Evolutionary conservation across 1,140 invertebrate genomes (phyloP).

Genomic region (Acyrthosiphon pisum): DNA sequence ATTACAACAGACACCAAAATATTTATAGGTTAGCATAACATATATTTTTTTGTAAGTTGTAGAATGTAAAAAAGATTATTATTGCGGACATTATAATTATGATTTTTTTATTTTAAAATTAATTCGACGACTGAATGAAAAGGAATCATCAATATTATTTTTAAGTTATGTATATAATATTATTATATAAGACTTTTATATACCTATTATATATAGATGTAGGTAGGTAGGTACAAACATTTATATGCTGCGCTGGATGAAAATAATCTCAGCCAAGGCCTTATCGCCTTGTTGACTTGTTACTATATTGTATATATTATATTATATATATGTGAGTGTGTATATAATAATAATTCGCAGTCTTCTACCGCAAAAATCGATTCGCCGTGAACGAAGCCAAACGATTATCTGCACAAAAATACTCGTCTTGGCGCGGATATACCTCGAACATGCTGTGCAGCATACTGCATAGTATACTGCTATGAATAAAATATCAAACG

Average conservation of each 20-base stretch:
- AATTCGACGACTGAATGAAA: not conserved
- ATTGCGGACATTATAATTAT: too few species aligned
- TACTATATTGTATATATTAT: too few species aligned
- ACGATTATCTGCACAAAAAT: slow-evolving; percentile 1
- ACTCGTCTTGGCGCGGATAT: not conserved
- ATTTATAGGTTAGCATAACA: too few species aligned
- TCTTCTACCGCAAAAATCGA: not conserved
- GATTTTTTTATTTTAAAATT: not conserved
- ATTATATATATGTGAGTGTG: too few species aligned
- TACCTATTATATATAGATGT: too few species aligned
- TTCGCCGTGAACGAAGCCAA: not conserved
- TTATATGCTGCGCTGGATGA: not conserved
- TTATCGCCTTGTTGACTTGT: not conserved
- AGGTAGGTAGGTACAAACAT: not conserved
- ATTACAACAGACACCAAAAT: too few species aligned
- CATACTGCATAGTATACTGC: too few species aligned
- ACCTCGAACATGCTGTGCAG: not conserved
- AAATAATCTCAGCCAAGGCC: not conserved
- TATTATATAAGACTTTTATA: too few species aligned
- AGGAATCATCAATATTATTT: not conserved
- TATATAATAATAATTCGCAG: slow-evolving; percentile 3
- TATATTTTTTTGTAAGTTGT: too few species aligned
- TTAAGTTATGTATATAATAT: not conserved
- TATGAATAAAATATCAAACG: not conserved
- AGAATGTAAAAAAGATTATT: too few species aligned